Percentiles rank a stretch among this genome's conserved stretches.
phyloP scores from a whole-genome alignment of 2,113 vertebrate genomes.

The Propithecus coquereli region DNA sequence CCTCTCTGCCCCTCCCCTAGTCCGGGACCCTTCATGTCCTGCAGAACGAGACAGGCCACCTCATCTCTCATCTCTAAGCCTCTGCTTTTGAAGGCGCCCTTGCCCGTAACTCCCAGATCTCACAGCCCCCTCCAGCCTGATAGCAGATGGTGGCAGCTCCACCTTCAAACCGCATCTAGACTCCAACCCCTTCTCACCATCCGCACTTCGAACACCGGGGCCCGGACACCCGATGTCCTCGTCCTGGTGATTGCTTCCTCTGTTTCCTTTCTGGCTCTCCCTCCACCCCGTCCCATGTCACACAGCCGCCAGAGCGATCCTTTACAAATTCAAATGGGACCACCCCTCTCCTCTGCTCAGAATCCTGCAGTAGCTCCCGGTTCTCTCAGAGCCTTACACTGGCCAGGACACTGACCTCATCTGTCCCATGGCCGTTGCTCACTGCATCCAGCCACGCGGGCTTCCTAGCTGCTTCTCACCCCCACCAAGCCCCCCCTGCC shows the following conservation, averaged over 20 bases:
- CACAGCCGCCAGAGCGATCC: background rate
- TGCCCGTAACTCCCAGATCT: background rate
- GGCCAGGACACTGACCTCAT: background rate
- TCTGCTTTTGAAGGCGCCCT: background rate
- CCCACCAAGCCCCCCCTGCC: background rate
- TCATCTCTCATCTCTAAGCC: background rate
- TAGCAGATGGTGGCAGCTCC: background rate
- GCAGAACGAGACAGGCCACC: background rate
- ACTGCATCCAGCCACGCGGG: fast-evolving
- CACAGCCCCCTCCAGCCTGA: background rate
- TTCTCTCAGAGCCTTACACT: background rate
- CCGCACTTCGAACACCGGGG: too few relatives aligned
- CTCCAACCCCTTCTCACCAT: background rate
- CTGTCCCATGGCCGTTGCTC: fast-evolving
- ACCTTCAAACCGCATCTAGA: background rate
- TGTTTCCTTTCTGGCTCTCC: background rate
- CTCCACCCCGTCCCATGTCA: background rate
- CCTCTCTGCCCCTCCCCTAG: background rate
- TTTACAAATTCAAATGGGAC: background rate
- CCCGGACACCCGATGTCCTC: background rate
- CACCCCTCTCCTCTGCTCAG: background rate
- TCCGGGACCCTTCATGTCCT: background rate
- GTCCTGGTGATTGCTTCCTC: background rate
- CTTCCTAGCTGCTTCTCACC: background rate
- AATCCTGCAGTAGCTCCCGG: background rate